A percentile compares a stretch with the other conserved stretches of the same genome.
Conservation (phyloP, 1,140 invertebrate species). For the Pristionchus pacificus region DNA sequence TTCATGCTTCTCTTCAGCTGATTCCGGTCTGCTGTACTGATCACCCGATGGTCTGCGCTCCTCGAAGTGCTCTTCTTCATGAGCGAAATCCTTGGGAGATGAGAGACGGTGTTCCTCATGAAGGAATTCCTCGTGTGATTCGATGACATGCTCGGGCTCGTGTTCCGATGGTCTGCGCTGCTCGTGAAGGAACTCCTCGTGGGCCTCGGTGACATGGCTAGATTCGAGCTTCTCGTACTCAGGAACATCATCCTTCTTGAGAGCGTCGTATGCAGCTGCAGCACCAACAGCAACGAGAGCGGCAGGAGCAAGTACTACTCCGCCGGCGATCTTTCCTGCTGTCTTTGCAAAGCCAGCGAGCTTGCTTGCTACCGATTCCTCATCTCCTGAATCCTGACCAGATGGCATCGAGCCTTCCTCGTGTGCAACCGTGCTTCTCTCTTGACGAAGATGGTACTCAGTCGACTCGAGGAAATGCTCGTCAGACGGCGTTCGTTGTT, state of each 20-base stretch:
- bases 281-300: constrained; percentile 27
- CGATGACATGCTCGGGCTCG: too few species aligned
- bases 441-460: neutral
- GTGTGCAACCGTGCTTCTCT: neutral
- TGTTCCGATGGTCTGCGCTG: too few species aligned
- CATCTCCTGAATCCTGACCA: constrained; percentile 5
- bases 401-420: neutral
- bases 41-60: too few species aligned
- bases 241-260: constrained; percentile 14
- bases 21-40: too few species aligned
- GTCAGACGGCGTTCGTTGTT: neutral
- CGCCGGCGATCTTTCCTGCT: constrained; percentile 20
- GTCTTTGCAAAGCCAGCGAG: neutral
- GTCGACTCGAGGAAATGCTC: constrained; percentile 8
- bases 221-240: too few species aligned
- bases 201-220: too few species aligned
- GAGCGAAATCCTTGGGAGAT: too few species aligned
- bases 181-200: too few species aligned
- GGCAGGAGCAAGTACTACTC: constrained; percentile 22
- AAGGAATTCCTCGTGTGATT: too few species aligned
- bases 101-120: too few species aligned
- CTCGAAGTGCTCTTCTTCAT: too few species aligned
- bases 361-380: neutral
- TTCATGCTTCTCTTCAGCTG: too few species aligned
- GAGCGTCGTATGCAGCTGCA: constrained; percentile 17